Evolutionary conservation across 2,113 vertebrate species (phyloP), one percentile per base, ranked within the genome.

Genomic region (Scopus umbretta): DNA sequence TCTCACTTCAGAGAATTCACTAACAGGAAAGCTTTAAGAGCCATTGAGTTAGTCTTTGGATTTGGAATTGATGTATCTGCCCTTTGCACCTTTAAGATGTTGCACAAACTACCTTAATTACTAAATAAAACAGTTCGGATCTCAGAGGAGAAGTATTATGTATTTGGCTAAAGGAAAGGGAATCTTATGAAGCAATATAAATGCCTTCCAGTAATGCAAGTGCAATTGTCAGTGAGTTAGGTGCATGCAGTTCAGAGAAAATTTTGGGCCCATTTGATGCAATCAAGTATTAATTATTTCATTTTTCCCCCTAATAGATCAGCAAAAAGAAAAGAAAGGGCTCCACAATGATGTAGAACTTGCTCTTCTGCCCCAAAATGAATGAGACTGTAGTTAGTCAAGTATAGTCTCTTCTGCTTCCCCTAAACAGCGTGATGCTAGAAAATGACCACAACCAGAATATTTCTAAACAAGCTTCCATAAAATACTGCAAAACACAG

Each of bases 21-120:
- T 91, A 94, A 91, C 4, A 15, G 91, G 59, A 91, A 96, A 83
- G 71, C 58, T 91, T 92, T 90, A 85, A 95, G 87, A 91, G 62
- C 42, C 45, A 34, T 30, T 59, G 86, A 95, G 29, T 88, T 93
- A 73, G 62, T 85, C 58, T 21, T 73, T 73, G 38, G 53, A 90
- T 90, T 91, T 94, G 59, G 86, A 88, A 82, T 71, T 85, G 86
- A 94, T 95, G n/a, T 81, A 86, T 80, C 58, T 95, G 74, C 66
- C 84, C 67, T 89, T 83, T 96, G 91, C 84, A 95, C 91, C 81
- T 94, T 95, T 95, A 95, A 96, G 84, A 91, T 95, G 80, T 43
- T 92, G 63, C 59, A 93, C 75, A 93, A 96, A 94, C 82, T 83
- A 80, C 90, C 89, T 94, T 96, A 94, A 95, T 96, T 96, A 91